phyloP scores from a whole-genome alignment of 2,113 vertebrate species.

The Cariama cristata region DNA sequence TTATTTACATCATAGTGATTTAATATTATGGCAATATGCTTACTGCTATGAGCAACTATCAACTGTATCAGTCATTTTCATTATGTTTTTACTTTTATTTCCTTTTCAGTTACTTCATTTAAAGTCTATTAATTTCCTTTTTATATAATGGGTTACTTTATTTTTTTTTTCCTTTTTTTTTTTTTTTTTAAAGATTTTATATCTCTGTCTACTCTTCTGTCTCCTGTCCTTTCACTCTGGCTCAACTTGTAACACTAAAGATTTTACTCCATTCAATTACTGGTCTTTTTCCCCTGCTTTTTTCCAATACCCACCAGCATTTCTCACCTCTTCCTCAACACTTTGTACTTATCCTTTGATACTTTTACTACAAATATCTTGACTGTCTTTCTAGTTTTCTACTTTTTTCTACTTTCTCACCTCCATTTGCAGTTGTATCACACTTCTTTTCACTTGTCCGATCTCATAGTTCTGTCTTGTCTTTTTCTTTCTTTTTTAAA shows the following conservation, averaged over 20 bases:
- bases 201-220: neutral
- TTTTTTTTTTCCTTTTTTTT: neutral
- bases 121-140: neutral
- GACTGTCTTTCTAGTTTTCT: neutral
- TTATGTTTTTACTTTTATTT: neutral
- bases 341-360: conserved; percentile 19
- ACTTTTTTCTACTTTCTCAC: neutral
- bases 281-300: neutral
- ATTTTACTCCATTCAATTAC: neutral
- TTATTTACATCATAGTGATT: neutral
- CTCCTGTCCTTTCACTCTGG: neutral
- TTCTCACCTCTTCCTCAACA: neutral
- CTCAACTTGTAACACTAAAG: neutral
- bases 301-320: neutral
- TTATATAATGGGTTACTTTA: neutral
- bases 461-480: neutral
- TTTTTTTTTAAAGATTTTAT: neutral
- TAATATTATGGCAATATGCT: neutral
- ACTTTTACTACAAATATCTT: neutral
- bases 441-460: neutral
- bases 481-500: neutral
- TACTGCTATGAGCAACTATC: neutral
- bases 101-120: neutral
- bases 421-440: neutral
- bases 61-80: neutral